A percentile compares a stretch with the other conserved stretches of the same genome.
Conservation (phyloP, 2,797 vertebrate species). For the Pagetopsis macropterus region DNA sequence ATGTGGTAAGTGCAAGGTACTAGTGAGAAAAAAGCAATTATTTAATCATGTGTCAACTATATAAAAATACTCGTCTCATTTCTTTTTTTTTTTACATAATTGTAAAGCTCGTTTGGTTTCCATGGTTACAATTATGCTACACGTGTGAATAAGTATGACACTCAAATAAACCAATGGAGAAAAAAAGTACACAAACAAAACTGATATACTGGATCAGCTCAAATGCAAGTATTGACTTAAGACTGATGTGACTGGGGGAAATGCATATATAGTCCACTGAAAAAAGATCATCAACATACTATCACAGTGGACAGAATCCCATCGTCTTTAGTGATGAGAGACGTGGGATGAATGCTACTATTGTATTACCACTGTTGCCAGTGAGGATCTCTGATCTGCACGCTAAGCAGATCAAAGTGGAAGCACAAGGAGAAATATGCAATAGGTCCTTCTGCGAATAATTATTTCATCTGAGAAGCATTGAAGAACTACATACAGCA, state of each 20-base stretch:
- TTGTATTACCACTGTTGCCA: conserved; percentile 20
- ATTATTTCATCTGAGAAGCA: conserved; percentile 47
- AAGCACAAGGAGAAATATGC: conserved; percentile 62
- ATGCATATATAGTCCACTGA: conserved; percentile 31
- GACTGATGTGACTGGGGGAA: conserved; percentile 40
- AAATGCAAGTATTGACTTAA: conserved; percentile 43
- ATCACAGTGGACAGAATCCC: conserved; percentile 32
- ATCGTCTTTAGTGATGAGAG: conserved; percentile 33
- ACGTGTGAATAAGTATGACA: conserved; percentile 71
- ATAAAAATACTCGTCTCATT: conserved; percentile 87
- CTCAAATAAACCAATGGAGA: conserved; percentile 68
- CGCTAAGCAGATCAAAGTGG: conserved; percentile 61
- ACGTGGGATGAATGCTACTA: conserved; percentile 24
- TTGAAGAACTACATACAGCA: conserved; percentile 42
- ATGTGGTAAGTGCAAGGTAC: conserved; percentile 91
- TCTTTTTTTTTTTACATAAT: conserved; percentile 77
- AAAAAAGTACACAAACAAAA: conserved; percentile 61
- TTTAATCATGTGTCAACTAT: conserved; percentile 86
- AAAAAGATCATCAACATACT: conserved; percentile 25
- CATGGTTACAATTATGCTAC: conserved; percentile 75
- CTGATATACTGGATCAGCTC: conserved; percentile 40
- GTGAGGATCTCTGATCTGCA: conserved; percentile 36
- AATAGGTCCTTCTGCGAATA: conserved; percentile 50
- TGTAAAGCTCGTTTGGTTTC: conserved; percentile 84
- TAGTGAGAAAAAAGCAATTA: conserved; percentile 87